Evolutionary conservation across 1,140 invertebrate genomes (phyloP), one percentile per base, ranked within the genome.

Genomic region (Aphaenogaster floridana): DNA sequence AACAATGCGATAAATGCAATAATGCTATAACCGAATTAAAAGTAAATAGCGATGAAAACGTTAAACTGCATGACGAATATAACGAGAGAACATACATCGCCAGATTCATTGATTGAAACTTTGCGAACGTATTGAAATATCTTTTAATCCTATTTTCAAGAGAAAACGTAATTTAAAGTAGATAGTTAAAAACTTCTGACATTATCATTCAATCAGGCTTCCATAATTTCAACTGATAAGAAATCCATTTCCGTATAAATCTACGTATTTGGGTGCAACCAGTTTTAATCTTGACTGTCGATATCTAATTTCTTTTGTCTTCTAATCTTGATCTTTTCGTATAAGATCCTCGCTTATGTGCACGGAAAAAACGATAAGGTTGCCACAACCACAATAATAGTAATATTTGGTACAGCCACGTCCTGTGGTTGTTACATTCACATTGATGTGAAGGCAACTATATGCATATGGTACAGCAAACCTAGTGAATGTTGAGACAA

Each of bases 1-100:
- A 66, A 66, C 21, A 2, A 17, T n/a, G 13, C 39, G 17, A 79
- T 57, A 36, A 39, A 57, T 34, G 34, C 17, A 63, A 63, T 36
- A 79, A 52, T 13, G 5, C 13, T 6, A 63, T 21, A 54, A 7
- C 15, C 9, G 39, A 79, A 86, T 64, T 66, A 66, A 86, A 54
- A 34, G 8, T 42, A 86, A 79, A 79, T 78, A 78, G 64, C 39
- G 21, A 57, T 81, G 9, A 52, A 74, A 64, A 76, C 13, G 28
- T 83, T 45, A 28, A 50, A 36, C 39, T 48, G 13, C 36, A 11
- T 8, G 28, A 57, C 28, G 21, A 39, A 34, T 28, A 64, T 52
- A 78, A 64, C 42, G 54, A 11, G 11, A 52, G 11, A 48, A 36
- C 1, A 39, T 36, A 74, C 39, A 54, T 39, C 57, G 63, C 61